A percentile compares a stretch with the other conserved stretches of the same genome.
phyloP scores from a whole-genome alignment of 2,113 vertebrate species.

The Taurulus bubalis region DNA sequence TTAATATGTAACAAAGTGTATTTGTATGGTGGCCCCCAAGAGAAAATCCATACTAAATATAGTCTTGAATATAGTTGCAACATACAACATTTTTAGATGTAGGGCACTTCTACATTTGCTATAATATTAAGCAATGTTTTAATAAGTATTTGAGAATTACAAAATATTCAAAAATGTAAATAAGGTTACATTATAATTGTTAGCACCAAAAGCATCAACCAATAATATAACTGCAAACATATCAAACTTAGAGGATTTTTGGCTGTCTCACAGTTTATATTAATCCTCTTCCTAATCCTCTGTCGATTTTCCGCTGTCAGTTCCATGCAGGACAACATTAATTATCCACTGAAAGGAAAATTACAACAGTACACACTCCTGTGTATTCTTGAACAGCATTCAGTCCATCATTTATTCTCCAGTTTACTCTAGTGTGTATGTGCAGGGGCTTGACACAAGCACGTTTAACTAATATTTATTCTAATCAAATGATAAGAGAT shows the following conservation, averaged over 20 bases:
- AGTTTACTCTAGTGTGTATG: constrained; percentile 4
- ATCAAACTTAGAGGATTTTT: background rate
- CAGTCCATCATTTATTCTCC: background rate
- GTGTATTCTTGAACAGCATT: background rate
- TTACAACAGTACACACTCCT: background rate
- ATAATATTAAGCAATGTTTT: background rate
- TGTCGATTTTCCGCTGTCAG: background rate
- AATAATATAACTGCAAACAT: background rate
- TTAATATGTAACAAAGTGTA: background rate
- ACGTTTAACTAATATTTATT: constrained; percentile 5
- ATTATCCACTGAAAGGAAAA: background rate
- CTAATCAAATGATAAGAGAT: constrained; percentile 1
- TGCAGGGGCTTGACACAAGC: background rate
- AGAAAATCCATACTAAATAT: background rate
- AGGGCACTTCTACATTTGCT: background rate
- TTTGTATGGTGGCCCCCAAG: background rate
- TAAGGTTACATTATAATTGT: background rate
- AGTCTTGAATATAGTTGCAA: background rate
- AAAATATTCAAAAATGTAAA: background rate
- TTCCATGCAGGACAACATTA: background rate
- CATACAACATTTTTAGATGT: background rate
- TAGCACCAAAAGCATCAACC: background rate
- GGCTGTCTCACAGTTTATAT: background rate
- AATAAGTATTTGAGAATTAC: background rate
- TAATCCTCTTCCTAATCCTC: background rate